Evolutionary conservation across 92 coral and sea anemone species (phyloP), one percentile per base, ranked within the genome.

Genomic region (Diadumene lineata): DNA sequence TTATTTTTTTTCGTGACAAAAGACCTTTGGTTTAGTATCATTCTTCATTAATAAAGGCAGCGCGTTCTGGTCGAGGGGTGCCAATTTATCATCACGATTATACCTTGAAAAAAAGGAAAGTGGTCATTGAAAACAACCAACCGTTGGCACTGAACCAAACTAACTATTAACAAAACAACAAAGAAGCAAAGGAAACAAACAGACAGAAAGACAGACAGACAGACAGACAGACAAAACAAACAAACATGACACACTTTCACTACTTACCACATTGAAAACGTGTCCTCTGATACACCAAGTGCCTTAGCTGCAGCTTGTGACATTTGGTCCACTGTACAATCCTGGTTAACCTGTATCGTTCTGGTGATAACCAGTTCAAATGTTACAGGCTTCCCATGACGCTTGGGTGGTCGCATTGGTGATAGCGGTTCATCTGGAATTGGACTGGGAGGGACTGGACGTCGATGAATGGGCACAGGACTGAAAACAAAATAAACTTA

Each of bases 311-410:
- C 97, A 24, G 92, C 92, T 23, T 72, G 76, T 10, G 78, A 67
- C 64, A 91, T 70, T 43, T 91, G 90, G 24, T 57, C 53, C 21
- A 80, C 34, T 53, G 96, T 81, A 26, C 87, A 79, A 58, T 73
- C 69, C 31, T 69, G 72, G 63, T 70, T 81, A 11, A 91, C 84
- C 74, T 87, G 90, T n/a, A 91, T 70, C 6, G 97, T 76, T 29
- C 97, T 92, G 31, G 87, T 87, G 31, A 91, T 72, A 75, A 91
- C 82, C n/a, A 87, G 60, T 74, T 91, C 93, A 48, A 91, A 72
- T 34, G 84, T 90, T 22, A 90, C 88, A n/a, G 77, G 73, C 63
- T 69, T 75, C 18, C 78, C 86, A 43, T 82, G 84, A 46, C 72
- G 65, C 32, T 82, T 64, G 11, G 80, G 50, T 13, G 64, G 56